These are phyloP conservation scores for Hydrotaea cyrtoneurina DNA, from an alignment of 2,888 invertebrate species.

Conservation along the genomic window DNA sequence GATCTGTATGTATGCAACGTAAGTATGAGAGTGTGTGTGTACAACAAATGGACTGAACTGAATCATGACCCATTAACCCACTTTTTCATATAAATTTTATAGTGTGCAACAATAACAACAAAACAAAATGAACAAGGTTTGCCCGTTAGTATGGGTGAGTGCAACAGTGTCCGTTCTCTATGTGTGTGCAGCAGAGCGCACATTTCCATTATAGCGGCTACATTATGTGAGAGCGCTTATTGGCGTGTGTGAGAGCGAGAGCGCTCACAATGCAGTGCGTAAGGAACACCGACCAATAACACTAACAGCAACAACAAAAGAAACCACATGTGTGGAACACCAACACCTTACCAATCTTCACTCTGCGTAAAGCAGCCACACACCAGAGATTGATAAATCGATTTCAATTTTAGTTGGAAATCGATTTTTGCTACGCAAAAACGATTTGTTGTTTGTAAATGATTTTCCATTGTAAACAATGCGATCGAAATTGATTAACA, in stretches of 20 bases:
- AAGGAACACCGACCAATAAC: slow-evolving; percentile 38
- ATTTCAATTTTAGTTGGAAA: no score
- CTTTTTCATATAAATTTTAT: slow-evolving; percentile 66
- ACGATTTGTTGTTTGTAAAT: no score
- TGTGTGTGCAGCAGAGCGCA: slow-evolving; percentile 17
- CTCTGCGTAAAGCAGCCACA: not conserved
- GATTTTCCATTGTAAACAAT: no score
- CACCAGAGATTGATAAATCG: not conserved
- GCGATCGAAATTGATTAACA: no score
- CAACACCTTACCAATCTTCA: slow-evolving; percentile 49
- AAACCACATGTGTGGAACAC: not conserved
- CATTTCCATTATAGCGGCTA: slow-evolving; percentile 43
- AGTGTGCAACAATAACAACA: slow-evolving; percentile 6
- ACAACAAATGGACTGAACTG: slow-evolving; percentile 72
- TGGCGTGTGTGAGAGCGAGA: no score
- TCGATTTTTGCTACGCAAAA: no score
- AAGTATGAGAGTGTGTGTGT: not conserved
- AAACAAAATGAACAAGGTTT: slow-evolving; percentile 22
- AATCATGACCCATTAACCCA: slow-evolving; percentile 79
- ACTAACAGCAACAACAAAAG: slow-evolving; percentile 15
- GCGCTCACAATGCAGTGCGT: slow-evolving; percentile 32
- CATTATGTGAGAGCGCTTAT: no score
- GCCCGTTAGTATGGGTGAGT: not conserved
- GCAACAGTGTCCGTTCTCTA: slow-evolving; percentile 4
- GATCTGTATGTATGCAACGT: not conserved